Base-by-base conservation (phyloP, 23 tunicate genomes). In the Halocynthia aurantium region DNA sequence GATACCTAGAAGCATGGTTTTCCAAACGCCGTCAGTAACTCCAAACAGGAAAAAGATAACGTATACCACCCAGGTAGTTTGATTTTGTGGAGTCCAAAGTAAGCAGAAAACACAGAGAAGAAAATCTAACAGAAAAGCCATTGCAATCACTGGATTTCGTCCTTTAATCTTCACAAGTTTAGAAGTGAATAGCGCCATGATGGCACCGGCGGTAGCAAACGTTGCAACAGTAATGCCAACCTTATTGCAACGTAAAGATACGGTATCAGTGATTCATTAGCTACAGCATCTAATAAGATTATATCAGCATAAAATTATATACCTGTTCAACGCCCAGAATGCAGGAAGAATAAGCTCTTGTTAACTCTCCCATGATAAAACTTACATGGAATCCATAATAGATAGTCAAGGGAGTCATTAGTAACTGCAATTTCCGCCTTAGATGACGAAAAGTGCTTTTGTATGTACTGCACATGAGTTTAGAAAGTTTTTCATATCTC, bases 311-410 rank as follows among this genome's bases (percentile, higher is more conserved):
- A 58, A 58, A 1, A 58, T 58, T 58, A 58, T 8, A 15, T 65
- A 65, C 70, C 70, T 65, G 70, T 65, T 65, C 70, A 65, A 65
- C 70, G 9, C 70, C 70, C 22, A 65, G 70, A 20, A 65, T 65
- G 31, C 70, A 65, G 9, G 70, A 65, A 65, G 70, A 20, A 49
- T 65, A 65, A 65, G 70, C 70, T 65, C 70, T 40, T 20, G 70
- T 65, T 11, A 65, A 49, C 31, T 65, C 70, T 1, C 70, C 70
- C 70, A 65, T 65, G n/a, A 65, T 65, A 15, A 65, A 65, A 15
- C 70, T 65, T 8, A 65, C 70, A 15, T 65, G 70, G 70, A 65
- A 65, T 10, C 70, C 70, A 15, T 65, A 65, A 65, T 49, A 65
- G 9, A 65, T 65, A 9, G 70, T 65, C n/a, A 65, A 8, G 49